These are phyloP conservation scores for Agrochola lota DNA, from an alignment of 2,888 invertebrate genomes.

Conservation along the genomic window DNA sequence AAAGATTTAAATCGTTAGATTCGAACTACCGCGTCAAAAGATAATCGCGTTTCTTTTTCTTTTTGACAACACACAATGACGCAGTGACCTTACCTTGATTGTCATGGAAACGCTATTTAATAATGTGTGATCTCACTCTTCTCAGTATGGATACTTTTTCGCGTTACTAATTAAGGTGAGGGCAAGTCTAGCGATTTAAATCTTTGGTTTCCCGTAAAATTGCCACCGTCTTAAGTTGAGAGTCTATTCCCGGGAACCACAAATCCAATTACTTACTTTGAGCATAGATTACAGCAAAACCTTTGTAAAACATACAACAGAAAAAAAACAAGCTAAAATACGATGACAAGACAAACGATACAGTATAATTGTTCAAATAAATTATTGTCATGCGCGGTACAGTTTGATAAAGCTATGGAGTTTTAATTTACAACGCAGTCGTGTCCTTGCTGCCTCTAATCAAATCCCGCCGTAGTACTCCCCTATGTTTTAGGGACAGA, in stretches of 20 bases:
- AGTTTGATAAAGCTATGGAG: conserved; percentile 13
- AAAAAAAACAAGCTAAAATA: conserved; percentile 20
- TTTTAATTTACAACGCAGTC: conserved; percentile 32
- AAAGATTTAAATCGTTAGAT: background rate
- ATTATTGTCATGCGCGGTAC: conserved; percentile 3
- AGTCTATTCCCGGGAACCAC: background rate
- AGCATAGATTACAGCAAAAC: background rate
- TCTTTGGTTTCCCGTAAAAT: background rate
- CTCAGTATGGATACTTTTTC: too few species aligned
- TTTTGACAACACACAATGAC: background rate
- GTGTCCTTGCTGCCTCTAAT: conserved; percentile 36
- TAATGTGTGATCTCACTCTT: too few species aligned
- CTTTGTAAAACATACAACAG: background rate
- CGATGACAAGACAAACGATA: conserved; percentile 14
- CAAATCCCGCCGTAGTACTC: conserved; percentile 16
- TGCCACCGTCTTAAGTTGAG: background rate
- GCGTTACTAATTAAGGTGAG: too few species aligned
- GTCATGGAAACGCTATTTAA: too few species aligned
- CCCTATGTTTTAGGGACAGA: background rate
- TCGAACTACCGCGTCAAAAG: background rate
- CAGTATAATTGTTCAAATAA: conserved; percentile 21
- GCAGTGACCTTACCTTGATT: too few species aligned
- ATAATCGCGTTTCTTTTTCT: background rate
- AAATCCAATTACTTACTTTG: background rate
- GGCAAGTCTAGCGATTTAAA: too few species aligned